These are phyloP conservation scores for Siniperca scherzeri DNA, from an alignment of 2,797 vertebrate species.

Conservation along the genomic window DNA sequence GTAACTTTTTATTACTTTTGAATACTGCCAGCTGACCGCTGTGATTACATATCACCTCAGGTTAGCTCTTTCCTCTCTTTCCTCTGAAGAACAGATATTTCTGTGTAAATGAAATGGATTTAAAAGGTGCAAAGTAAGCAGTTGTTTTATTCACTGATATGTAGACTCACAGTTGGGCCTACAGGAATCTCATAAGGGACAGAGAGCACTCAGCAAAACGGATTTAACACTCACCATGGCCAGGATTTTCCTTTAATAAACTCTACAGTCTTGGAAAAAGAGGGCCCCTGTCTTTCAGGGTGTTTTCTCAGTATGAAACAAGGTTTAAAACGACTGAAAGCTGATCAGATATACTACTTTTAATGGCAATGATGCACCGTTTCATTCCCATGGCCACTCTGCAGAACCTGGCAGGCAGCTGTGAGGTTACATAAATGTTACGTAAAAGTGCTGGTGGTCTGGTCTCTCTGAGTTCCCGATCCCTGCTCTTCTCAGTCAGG, in stretches of 20 bases:
- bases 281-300: constrained; percentile 21
- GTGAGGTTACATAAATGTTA: constrained; percentile 61
- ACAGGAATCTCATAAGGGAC: constrained; percentile 24
- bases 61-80: neutral
- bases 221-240: constrained; percentile 22
- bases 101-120: constrained; percentile 5
- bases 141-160: constrained; percentile 9
- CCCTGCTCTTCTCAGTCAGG: constrained; percentile 38
- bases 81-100: neutral
- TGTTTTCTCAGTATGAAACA: constrained; percentile 27
- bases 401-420: constrained; percentile 44
- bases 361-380: constrained; percentile 20
- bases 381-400: constrained; percentile 23
- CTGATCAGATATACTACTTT: constrained; percentile 42
- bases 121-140: constrained; percentile 17
- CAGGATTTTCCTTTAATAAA: constrained; percentile 57
- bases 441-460: constrained; percentile 22
- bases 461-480: constrained; percentile 9
- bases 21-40: neutral
- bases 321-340: constrained; percentile 30
- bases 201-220: constrained; percentile 16
- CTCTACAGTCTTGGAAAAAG: constrained; percentile 38
- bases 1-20: neutral
- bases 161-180: constrained; percentile 12
- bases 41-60: neutral